Evolutionary conservation across 2,113 vertebrate genomes (phyloP).

Genomic region (Melanerpes formicivorus): DNA sequence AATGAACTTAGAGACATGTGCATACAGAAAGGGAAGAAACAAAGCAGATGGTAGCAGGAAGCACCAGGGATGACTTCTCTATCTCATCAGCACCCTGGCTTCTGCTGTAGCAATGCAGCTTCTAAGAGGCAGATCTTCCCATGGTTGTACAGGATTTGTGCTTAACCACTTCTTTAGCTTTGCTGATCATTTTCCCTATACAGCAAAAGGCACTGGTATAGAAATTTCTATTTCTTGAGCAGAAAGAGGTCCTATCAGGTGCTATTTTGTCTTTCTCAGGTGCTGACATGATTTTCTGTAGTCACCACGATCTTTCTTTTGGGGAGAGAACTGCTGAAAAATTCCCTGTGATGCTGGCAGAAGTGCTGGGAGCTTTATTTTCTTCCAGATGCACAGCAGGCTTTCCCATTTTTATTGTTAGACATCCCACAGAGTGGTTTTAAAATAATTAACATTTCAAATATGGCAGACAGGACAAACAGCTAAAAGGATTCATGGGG

Average conservation of each 20-base stretch:
- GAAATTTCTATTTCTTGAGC: background rate
- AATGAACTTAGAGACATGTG: background rate
- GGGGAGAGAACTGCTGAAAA: background rate
- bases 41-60: background rate
- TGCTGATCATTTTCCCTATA: background rate
- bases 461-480: background rate
- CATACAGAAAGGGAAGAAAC: background rate
- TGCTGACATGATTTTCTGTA: background rate
- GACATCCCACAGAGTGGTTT: background rate
- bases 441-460: background rate
- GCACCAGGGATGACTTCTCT: fast-evolving
- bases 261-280: background rate
- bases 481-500: background rate
- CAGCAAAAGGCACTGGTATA: background rate
- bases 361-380: background rate
- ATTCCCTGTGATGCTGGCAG: background rate
- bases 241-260: background rate
- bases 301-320: background rate
- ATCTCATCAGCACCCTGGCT: background rate
- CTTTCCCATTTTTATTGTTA: background rate
- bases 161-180: background rate
- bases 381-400: background rate
- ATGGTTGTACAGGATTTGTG: background rate
- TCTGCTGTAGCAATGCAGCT: background rate
- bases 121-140: background rate